Conservation (phyloP, 2,797 vertebrate genomes). For the Schizopygopsis pylzovi region DNA sequence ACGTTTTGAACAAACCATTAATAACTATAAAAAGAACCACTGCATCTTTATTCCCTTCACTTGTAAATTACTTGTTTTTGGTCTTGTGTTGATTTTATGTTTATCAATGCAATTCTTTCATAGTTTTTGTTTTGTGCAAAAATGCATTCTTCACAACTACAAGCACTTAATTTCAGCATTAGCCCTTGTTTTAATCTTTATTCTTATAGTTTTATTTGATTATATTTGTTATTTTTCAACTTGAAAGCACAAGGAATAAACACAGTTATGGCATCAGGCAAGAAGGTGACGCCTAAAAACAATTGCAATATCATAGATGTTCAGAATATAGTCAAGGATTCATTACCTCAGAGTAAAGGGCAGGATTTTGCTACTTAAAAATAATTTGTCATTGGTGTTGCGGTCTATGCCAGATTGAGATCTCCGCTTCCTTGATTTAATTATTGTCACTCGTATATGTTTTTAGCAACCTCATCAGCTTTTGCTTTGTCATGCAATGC, state of each 20-base stretch:
- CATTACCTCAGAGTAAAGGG: neutral
- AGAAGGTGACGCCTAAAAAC: neutral
- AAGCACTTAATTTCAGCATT: conserved; percentile 9
- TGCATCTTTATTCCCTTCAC: neutral
- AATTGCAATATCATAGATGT: conserved; percentile 4
- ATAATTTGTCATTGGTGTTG: neutral
- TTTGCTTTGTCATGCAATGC: neutral
- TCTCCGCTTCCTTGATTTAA: neutral
- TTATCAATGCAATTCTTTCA: neutral
- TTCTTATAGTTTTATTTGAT: conserved; percentile 8
- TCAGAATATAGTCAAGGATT: conserved; percentile 10
- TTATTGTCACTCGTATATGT: neutral
- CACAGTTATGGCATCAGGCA: neutral
- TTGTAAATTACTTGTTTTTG: neutral
- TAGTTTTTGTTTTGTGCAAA: neutral
- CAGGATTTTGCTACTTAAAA: neutral
- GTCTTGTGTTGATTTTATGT: neutral
- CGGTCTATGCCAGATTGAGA: neutral
- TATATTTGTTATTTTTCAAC: neutral
- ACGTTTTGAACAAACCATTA: neutral
- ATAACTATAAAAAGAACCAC: conserved; percentile 4
- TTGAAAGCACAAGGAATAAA: neutral
- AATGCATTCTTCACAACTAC: conserved; percentile 34
- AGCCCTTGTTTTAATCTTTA: neutral
- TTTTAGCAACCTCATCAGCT: neutral